Evolutionary conservation across 2,113 vertebrate species (phyloP).

Genomic region (Anthoscopus minutus): DNA sequence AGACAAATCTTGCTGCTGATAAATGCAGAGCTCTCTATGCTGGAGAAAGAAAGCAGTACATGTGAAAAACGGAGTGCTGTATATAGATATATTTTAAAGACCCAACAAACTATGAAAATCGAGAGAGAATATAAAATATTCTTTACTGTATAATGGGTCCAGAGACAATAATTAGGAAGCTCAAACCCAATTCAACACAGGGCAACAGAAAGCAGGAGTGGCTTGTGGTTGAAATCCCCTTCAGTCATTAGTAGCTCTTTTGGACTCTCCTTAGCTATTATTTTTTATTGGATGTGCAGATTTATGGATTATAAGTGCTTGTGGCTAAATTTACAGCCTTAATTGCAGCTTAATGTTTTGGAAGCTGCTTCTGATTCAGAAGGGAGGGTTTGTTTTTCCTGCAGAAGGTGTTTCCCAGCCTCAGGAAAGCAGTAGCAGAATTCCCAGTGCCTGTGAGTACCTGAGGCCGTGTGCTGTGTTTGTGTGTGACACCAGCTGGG

Average conservation of each 20-base stretch:
- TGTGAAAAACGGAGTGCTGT: fast-evolving
- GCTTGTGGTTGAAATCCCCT: slow-evolving; percentile 4
- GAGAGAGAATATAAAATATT: not conserved
- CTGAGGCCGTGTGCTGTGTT: fast-evolving
- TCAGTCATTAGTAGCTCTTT: slow-evolving; percentile 15
- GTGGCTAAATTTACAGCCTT: slow-evolving; percentile 12
- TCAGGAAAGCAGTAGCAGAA: not conserved
- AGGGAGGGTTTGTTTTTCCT: not conserved
- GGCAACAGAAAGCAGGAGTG: not conserved
- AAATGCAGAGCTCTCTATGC: not conserved
- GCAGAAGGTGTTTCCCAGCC: not conserved
- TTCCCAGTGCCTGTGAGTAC: not conserved
- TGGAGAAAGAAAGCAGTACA: not conserved
- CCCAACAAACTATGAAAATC: not conserved
- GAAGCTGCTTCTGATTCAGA: not conserved
- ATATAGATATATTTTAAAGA: not conserved
- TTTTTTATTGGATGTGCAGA: slow-evolving; percentile 40
- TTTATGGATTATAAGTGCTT: slow-evolving; percentile 12
- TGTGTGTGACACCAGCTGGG: not conserved
- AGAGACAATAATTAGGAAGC: slow-evolving; percentile 1
- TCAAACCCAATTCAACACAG: not conserved
- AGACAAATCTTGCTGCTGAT: not conserved
- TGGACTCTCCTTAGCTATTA: not conserved
- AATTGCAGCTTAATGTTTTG: slow-evolving; percentile 21
- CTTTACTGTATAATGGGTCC: not conserved